Conservation (phyloP, 1,140 invertebrate species). For the Drosophila mauritiana region DNA sequence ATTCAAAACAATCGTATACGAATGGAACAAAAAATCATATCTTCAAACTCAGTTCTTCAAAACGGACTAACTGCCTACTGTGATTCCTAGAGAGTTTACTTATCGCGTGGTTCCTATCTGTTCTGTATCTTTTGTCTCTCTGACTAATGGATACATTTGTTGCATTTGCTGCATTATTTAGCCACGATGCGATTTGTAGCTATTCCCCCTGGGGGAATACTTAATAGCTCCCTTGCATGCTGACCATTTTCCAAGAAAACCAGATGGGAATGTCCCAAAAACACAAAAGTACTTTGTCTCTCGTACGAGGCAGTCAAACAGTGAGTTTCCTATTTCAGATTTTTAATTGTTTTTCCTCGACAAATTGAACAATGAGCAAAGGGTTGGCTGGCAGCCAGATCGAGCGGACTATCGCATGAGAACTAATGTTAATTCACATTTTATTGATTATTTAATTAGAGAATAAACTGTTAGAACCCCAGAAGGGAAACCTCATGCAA, state of each 20-base stretch:
- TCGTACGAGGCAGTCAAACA: conserved; percentile 2
- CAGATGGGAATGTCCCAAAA: neutral
- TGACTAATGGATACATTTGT: too few relatives aligned
- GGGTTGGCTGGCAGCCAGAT: neutral
- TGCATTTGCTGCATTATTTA: too few relatives aligned
- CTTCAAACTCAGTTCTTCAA: too few relatives aligned
- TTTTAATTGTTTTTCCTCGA: conserved; percentile 61
- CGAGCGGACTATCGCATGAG: neutral
- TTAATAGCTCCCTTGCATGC: too few relatives aligned
- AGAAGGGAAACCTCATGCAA: neutral
- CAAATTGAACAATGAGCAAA: conserved; percentile 52
- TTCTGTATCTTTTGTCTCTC: too few relatives aligned
- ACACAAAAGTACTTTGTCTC: neutral
- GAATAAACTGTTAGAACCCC: neutral
- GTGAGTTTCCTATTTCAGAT: neutral
- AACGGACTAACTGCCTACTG: too few relatives aligned
- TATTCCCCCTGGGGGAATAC: too few relatives aligned
- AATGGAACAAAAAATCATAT: too few relatives aligned
- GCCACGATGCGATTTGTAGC: too few relatives aligned
- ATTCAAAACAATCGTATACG: too few relatives aligned
- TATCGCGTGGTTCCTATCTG: too few relatives aligned
- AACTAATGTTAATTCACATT: conserved; percentile 39
- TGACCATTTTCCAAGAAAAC: neutral
- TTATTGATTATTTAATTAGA: conserved; percentile 60
- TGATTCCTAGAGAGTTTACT: too few relatives aligned